Conservation (phyloP, 2,113 vertebrate genomes). For the Equus quagga region DNA sequence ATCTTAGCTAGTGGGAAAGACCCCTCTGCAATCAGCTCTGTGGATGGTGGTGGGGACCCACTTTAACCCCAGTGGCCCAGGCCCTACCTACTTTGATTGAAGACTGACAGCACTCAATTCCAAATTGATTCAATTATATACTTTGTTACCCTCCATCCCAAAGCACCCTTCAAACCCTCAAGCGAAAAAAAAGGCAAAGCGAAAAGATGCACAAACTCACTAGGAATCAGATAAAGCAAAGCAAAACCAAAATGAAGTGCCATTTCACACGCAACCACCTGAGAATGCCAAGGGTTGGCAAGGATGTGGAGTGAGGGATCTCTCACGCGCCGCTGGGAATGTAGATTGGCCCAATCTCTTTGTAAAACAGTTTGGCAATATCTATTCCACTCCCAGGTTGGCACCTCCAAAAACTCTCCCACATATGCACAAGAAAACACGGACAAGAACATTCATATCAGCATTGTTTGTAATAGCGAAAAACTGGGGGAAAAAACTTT, state of each 20-base stretch:
- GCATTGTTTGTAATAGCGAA: neutral
- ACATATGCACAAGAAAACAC: neutral
- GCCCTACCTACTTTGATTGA: neutral
- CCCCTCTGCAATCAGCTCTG: neutral
- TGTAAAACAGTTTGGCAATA: slow-evolving; percentile 41
- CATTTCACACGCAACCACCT: neutral
- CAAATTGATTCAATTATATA: neutral
- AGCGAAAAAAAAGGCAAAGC: slow-evolving; percentile 37
- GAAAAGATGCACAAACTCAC: slow-evolving; percentile 36
- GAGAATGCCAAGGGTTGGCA: slow-evolving; percentile 10
- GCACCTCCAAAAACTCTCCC: neutral
- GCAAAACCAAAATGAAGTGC: slow-evolving; percentile 1
- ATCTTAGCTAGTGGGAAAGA: neutral
- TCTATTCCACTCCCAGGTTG: slow-evolving; percentile 29
- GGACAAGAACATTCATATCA: neutral
- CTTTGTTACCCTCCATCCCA: neutral
- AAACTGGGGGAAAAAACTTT: neutral
- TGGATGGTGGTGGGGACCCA: neutral
- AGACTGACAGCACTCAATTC: neutral
- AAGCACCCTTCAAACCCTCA: neutral
- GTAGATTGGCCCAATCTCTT: neutral
- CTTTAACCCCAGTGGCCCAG: neutral
- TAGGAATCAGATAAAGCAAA: slow-evolving; percentile 50
- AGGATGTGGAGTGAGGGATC: neutral
- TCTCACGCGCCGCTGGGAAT: neutral